These are phyloP conservation scores for Drosophila ficusphila DNA, from an alignment of 1,140 invertebrate species.

Conservation along the genomic window DNA sequence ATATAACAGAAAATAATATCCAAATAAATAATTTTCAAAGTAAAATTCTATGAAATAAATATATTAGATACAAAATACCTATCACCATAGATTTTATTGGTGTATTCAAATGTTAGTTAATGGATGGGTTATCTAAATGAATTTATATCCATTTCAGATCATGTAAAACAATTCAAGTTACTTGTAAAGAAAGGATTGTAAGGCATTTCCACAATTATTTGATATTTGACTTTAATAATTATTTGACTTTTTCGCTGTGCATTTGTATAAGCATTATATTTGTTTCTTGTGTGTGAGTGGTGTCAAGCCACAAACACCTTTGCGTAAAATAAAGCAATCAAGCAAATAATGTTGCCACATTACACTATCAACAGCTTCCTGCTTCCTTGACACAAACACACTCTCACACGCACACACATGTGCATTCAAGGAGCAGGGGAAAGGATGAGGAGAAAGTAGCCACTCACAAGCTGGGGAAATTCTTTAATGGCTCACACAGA, in stretches of 20 bases:
- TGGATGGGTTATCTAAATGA: too few species aligned
- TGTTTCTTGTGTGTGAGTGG: constrained; percentile 39
- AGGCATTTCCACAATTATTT: background rate
- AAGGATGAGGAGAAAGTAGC: constrained; percentile 21
- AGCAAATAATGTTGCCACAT: constrained; percentile 83
- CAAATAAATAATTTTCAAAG: too few species aligned
- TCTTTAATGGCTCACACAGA: constrained; percentile 58
- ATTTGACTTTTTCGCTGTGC: background rate
- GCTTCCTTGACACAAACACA: constrained; percentile 36
- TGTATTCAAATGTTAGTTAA: too few species aligned
- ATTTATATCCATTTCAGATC: too few species aligned
- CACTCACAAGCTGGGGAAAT: constrained; percentile 45
- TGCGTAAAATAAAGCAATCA: constrained; percentile 83
- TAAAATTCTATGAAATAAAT: too few species aligned
- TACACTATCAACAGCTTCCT: constrained; percentile 83
- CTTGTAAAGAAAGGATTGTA: too few species aligned
- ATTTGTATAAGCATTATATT: constrained; percentile 5
- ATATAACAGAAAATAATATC: background rate
- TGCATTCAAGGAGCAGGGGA: background rate
- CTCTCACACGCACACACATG: background rate
- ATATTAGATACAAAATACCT: too few species aligned
- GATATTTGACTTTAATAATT: too few species aligned
- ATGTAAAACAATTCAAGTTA: too few species aligned
- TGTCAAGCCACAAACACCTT: constrained; percentile 82
- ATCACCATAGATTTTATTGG: too few species aligned